phyloP scores from a whole-genome alignment of 1,140 invertebrate species.

The Hypothenemus hampei region DNA sequence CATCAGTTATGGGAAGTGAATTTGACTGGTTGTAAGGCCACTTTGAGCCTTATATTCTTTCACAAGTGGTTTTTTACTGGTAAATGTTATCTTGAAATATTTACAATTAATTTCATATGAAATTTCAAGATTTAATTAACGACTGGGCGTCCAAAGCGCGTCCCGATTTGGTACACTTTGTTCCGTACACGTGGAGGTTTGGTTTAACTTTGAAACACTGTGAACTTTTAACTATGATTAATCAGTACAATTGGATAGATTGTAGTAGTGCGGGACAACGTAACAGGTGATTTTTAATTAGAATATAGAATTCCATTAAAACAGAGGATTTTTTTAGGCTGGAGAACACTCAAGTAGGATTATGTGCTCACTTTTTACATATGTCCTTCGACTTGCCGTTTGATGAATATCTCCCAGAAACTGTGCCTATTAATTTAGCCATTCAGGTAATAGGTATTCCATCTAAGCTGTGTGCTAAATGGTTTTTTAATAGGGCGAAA shows the following conservation, averaged over 20 bases:
- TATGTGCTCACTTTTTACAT: constrained; percentile 90
- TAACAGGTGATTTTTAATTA: constrained; percentile 24
- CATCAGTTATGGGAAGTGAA: constrained; percentile 89
- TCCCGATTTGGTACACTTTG: constrained; percentile 90
- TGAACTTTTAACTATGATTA: constrained; percentile 89
- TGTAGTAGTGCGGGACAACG: constrained; percentile 86
- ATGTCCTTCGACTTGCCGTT: constrained; percentile 91
- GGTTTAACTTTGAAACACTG: constrained; percentile 90
- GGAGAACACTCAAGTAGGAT: constrained; percentile 89
- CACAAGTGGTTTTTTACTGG: constrained; percentile 94
- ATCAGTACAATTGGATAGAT: constrained; percentile 99
- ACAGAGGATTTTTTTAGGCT: constrained; percentile 15
- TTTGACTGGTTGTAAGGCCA: constrained; percentile 90
- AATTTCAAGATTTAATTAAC: constrained; percentile 74
- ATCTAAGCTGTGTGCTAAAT: constrained; percentile 6
- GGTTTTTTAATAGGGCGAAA: constrained; percentile 68
- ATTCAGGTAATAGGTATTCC: constrained; percentile 64
- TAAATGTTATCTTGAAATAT: constrained; percentile 33
- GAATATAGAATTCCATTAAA: neutral
- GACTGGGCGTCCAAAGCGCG: constrained; percentile 91
- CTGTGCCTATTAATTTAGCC: constrained; percentile 83
- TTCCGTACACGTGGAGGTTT: constrained; percentile 96
- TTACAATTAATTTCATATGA: neutral
- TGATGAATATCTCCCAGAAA: constrained; percentile 83
- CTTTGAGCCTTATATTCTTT: constrained; percentile 84